Conservation (phyloP, 2,113 vertebrate genomes). For the Geococcyx californianus region DNA sequence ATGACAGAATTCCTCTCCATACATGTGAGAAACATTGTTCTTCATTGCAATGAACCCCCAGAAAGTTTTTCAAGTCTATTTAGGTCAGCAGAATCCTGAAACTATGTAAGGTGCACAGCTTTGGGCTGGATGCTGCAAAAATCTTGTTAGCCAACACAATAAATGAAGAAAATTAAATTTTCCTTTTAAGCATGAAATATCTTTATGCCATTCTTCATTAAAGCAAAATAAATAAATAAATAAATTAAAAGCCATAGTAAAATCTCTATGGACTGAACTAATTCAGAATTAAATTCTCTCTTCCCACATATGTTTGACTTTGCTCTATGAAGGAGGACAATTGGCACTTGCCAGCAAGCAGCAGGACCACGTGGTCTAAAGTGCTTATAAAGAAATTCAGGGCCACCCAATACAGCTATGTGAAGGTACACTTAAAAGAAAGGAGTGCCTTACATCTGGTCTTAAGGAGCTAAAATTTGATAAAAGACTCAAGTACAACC, state of each 20-base stretch:
- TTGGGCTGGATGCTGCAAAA: slow-evolving; percentile 1
- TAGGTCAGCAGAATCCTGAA: slow-evolving; percentile 1
- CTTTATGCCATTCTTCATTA: neutral
- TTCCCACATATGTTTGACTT: neutral
- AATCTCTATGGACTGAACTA: neutral
- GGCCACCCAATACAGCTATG: neutral
- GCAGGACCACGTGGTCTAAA: neutral
- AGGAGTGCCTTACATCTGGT: neutral
- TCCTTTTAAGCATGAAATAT: neutral
- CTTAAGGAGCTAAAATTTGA: neutral
- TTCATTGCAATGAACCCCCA: neutral
- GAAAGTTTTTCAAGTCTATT: neutral
- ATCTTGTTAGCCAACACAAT: neutral
- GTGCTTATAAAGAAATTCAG: neutral
- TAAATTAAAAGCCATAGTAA: neutral
- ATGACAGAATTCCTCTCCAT: neutral
- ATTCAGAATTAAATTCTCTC: neutral
- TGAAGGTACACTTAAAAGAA: neutral
- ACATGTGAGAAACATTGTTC: neutral
- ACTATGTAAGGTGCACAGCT: neutral
- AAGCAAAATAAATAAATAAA: neutral
- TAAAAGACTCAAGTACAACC: neutral
- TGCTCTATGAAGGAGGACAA: slow-evolving; percentile 15
- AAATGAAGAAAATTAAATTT: neutral
- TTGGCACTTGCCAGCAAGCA: neutral